Base-by-base conservation (phyloP, 2,797 vertebrate species). In the Ficedula albicollis region DNA sequence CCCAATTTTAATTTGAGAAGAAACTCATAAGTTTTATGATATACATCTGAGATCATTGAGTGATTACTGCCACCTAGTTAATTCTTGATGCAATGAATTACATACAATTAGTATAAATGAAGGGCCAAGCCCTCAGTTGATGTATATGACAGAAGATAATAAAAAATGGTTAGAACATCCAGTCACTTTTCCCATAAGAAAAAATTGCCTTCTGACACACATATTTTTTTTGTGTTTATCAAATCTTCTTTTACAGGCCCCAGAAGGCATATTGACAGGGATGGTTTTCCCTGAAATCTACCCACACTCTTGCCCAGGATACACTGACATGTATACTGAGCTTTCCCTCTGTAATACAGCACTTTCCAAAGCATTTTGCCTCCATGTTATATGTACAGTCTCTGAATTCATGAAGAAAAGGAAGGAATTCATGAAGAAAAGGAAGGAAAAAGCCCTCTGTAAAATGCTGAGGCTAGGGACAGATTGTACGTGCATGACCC, bases 41-140 rank as follows among this genome's bases (percentile, higher is more conserved):
- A 30, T 63, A 43, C 3, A 15, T 85, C 51, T 68, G n/a, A 84
- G 66, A 92, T 92, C 66, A 39, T 2, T 74, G 80, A 75, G 88
- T 78, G 85, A 90, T 96, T 97, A 92, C 78, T 94, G 94, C 86
- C 54, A 89, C 60, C 92, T 97, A 91, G 90, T 94, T 91, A 73
- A 77, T 77, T 86, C 67, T 81, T 39, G 46, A 41, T 68, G 90
- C 63, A 95, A 91, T 58, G 38, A 78, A 63, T 90, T 90, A 68
- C 41, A 66, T 19, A 34, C 29, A 88, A 49, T 62, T 36, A 59
- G 34, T 34, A 78, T 48, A 78, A 94, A 79, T 15, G 54, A 89
- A 86, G 30, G 59, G 15, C 44, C 81, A 93, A 88, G 39, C 36
- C 30, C 52, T 93, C 63, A 75, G n/a, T 0, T 87, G 43, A 56